A percentile compares a stretch with the other conserved stretches of the same genome.
These are phyloP conservation scores for Chrysolina haemoptera DNA, from an alignment of 2,888 invertebrate species.

Conservation along the genomic window DNA sequence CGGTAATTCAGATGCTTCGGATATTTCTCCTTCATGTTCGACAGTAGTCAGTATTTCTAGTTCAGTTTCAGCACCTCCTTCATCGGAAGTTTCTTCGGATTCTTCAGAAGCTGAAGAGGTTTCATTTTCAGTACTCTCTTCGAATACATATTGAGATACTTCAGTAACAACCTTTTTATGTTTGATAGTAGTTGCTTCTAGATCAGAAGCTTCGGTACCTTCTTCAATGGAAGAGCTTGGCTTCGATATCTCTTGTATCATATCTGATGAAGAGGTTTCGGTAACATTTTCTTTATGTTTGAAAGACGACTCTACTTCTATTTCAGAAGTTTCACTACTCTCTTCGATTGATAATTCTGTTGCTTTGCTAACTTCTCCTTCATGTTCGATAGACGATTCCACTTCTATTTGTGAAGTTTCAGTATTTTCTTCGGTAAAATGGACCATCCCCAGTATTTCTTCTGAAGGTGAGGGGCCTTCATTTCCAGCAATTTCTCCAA, in stretches of 20 bases:
- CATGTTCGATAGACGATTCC: background rate
- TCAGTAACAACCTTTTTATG: no score
- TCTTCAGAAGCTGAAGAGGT: background rate
- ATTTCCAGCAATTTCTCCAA: slow-evolving; percentile 5
- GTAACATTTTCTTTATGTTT: background rate
- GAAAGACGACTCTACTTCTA: background rate
- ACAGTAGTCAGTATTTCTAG: background rate
- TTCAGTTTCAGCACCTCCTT: background rate
- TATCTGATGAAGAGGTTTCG: background rate
- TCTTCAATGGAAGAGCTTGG: no score
- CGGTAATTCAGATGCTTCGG: slow-evolving; percentile 5
- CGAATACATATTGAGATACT: no score
- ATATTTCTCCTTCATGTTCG: background rate
- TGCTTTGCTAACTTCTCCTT: background rate
- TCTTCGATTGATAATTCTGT: background rate
- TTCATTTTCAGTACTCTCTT: background rate
- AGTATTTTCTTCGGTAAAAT: no score
- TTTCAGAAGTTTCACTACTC: background rate
- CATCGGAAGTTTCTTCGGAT: background rate
- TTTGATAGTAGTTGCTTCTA: no score
- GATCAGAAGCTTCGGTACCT: no score
- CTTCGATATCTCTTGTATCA: no score
- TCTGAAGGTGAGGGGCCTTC: background rate
- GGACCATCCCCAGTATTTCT: background rate
- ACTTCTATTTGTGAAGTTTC: background rate